These are phyloP conservation scores for Homarus americanus DNA, from an alignment of 1,140 invertebrate species.

Conservation along the genomic window DNA sequence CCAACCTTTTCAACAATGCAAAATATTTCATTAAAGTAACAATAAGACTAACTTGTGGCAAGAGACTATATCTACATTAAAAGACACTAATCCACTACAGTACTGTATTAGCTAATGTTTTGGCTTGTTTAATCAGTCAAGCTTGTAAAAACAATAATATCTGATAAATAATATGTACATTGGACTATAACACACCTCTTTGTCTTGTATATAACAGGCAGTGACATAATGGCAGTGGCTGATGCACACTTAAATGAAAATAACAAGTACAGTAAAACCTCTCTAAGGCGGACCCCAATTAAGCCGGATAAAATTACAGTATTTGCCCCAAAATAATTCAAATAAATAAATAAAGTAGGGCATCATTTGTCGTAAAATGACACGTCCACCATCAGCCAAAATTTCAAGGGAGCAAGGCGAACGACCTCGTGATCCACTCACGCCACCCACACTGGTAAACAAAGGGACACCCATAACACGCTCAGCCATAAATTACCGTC, in stretches of 20 bases:
- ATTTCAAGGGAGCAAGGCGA: too few species aligned
- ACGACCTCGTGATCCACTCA: too few species aligned
- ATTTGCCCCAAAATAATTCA: too few species aligned
- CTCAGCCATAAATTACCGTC: too few species aligned
- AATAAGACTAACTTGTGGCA: not conserved
- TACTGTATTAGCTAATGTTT: not conserved
- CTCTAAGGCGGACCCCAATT: too few species aligned
- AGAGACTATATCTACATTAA: not conserved
- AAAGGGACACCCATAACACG: too few species aligned
- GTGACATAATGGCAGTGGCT: constrained; percentile 1
- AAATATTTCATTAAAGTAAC: not conserved
- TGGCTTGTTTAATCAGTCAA: not conserved
- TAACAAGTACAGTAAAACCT: not conserved
- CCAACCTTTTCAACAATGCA: not conserved
- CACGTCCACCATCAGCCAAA: too few species aligned
- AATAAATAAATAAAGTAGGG: too few species aligned
- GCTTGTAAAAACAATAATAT: not conserved
- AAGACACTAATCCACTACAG: not conserved
- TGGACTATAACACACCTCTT: not conserved
- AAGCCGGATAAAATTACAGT: too few species aligned
- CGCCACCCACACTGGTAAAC: too few species aligned
- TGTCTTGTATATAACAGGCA: not conserved
- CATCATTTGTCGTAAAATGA: too few species aligned
- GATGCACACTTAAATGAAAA: not conserved
- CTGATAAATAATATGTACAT: not conserved